Conservation (phyloP, 2,113 vertebrate genomes). For the Vireo altiloquus region DNA sequence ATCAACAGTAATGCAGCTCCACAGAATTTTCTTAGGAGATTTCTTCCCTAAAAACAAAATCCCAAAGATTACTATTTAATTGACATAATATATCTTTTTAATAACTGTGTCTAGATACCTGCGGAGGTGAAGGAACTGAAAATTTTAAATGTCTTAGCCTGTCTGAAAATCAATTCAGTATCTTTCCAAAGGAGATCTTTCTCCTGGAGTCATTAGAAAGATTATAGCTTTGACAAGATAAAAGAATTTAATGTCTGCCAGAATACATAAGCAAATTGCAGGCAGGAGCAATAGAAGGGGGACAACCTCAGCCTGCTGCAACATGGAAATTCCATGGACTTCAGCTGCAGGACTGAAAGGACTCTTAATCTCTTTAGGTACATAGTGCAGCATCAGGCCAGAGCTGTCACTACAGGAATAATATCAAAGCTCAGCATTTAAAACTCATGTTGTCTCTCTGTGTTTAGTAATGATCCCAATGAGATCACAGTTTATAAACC, state of each 20-base stretch:
- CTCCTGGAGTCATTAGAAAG: conserved; percentile 58
- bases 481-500: background rate
- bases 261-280: conserved; percentile 50
- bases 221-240: conserved; percentile 69
- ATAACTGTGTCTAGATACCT: conserved; percentile 56
- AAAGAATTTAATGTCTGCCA: conserved; percentile 56
- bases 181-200: conserved; percentile 67
- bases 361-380: background rate
- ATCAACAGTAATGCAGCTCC: background rate
- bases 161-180: conserved; percentile 65
- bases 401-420: background rate
- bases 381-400: background rate
- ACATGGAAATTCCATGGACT: background rate
- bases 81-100: background rate
- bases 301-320: background rate
- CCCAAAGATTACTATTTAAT: background rate
- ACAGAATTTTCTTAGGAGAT: background rate
- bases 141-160: conserved; percentile 68
- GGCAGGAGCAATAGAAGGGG: conserved; percentile 25
- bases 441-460: background rate
- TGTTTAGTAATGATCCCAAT: background rate
- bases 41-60: background rate
- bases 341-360: background rate
- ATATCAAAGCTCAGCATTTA: background rate
- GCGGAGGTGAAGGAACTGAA: conserved; percentile 24